Conservation (phyloP, 2,113 vertebrate species). For the Apteryx mantelli region DNA sequence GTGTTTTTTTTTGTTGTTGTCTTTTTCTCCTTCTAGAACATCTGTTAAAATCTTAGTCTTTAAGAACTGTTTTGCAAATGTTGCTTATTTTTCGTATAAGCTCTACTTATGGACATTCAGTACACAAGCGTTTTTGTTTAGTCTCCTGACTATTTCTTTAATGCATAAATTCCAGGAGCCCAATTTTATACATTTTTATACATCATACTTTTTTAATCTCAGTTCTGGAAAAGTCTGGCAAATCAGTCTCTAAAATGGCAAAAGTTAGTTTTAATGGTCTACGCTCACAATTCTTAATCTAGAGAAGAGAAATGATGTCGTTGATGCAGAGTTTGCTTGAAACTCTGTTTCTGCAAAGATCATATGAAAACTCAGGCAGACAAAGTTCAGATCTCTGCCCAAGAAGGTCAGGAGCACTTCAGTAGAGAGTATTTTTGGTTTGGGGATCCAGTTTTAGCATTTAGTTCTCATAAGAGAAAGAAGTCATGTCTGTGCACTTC, state of each 20-base stretch:
- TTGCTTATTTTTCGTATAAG: neutral
- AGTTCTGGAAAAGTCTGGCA: neutral
- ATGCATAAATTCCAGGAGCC: neutral
- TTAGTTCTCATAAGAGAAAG: neutral
- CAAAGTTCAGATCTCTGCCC: neutral
- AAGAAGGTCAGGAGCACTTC: neutral
- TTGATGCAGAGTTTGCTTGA: neutral
- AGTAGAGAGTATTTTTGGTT: neutral
- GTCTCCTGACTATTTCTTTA: neutral
- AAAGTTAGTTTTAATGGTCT: neutral
- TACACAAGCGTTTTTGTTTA: neutral
- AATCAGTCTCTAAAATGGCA: neutral
- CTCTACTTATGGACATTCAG: neutral
- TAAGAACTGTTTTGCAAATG: neutral
- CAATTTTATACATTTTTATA: neutral
- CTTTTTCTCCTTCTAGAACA: neutral
- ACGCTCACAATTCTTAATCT: neutral
- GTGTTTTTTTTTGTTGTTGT: neutral
- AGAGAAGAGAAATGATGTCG: neutral
- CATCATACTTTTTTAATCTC: neutral
- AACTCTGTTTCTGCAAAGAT: neutral
- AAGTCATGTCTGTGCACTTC: neutral
- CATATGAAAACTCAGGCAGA: neutral
- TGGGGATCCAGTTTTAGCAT: neutral
- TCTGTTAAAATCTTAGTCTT: neutral